Conservation (phyloP, 2,888 invertebrate species). For the Augochlorella aurata region DNA sequence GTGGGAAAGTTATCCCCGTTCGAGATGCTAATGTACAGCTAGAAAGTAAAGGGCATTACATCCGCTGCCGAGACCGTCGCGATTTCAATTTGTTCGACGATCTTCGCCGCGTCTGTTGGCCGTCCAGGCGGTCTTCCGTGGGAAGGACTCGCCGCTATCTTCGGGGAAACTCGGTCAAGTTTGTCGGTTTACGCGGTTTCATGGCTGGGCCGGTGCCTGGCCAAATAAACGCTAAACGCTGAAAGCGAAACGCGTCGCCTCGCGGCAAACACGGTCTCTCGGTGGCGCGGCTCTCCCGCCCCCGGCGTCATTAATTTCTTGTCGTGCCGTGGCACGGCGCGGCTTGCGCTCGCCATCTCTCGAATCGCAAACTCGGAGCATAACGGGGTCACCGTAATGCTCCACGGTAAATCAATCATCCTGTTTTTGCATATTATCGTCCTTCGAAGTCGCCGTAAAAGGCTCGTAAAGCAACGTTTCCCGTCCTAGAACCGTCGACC, state of each 20-base stretch:
- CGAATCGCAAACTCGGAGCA: background rate
- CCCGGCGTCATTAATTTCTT: conserved; percentile 9
- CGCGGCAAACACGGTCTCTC: background rate
- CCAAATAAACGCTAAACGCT: background rate
- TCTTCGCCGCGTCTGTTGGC: too few species aligned
- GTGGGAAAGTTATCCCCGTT: conserved; percentile 18
- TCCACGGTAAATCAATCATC: conserved; percentile 33
- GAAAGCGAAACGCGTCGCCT: background rate
- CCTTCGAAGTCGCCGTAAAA: conserved; percentile 11
- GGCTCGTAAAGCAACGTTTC: conserved; percentile 1
- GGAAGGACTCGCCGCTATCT: background rate
- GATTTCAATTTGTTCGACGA: background rate
- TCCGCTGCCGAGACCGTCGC: background rate
- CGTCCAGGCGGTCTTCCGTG: background rate
- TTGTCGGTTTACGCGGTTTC: background rate
- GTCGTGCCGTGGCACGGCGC: background rate
- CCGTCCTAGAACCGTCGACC: background rate
- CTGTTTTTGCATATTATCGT: conserved; percentile 18
- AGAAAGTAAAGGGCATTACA: conserved; percentile 5
- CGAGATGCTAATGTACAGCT: background rate
- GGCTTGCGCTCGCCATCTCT: background rate
- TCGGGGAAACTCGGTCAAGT: background rate
- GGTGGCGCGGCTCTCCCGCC: background rate
- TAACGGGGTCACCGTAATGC: conserved; percentile 21
- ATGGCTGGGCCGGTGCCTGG: background rate